Percentiles rank a stretch among this genome's conserved stretches.
These are phyloP conservation scores for Tamandua tetradactyla DNA, from an alignment of 2,797 vertebrate genomes.

Conservation along the genomic window DNA sequence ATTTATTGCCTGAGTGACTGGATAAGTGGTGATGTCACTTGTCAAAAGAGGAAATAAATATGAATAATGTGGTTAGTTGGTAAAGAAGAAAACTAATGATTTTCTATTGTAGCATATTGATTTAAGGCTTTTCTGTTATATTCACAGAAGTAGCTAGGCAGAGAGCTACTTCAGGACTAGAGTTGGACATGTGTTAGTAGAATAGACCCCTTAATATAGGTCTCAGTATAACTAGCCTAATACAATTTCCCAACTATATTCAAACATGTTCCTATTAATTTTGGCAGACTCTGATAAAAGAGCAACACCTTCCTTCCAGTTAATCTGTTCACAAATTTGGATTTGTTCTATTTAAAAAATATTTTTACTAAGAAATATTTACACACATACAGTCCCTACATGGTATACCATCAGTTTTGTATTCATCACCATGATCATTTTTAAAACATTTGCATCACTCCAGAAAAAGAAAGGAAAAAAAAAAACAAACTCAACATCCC, in stretches of 20 bases:
- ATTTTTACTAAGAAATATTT: too few relatives aligned
- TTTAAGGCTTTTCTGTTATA: neutral
- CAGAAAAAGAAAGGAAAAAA: too few relatives aligned
- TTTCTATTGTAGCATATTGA: neutral
- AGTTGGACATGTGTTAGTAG: neutral
- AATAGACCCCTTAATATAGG: neutral
- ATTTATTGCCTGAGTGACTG: neutral
- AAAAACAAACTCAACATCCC: too few relatives aligned
- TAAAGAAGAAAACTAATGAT: neutral
- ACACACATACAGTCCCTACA: too few relatives aligned
- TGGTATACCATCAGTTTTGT: too few relatives aligned
- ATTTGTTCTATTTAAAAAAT: too few relatives aligned
- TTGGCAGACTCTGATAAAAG: neutral
- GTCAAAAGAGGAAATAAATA: neutral
- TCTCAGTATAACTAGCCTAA: neutral
- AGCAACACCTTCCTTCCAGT: neutral
- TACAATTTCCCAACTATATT: neutral
- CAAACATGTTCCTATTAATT: neutral
- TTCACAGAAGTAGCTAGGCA: too few relatives aligned
- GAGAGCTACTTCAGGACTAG: neutral
- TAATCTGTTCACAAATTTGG: neutral
- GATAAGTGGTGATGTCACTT: neutral
- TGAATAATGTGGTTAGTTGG: neutral
- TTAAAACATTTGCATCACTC: too few relatives aligned
- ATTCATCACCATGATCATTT: too few relatives aligned